Percentiles rank a stretch among this genome's conserved stretches.
Evolutionary conservation across 2,113 vertebrate species (phyloP).

Genomic region (Centropus unirufus): DNA sequence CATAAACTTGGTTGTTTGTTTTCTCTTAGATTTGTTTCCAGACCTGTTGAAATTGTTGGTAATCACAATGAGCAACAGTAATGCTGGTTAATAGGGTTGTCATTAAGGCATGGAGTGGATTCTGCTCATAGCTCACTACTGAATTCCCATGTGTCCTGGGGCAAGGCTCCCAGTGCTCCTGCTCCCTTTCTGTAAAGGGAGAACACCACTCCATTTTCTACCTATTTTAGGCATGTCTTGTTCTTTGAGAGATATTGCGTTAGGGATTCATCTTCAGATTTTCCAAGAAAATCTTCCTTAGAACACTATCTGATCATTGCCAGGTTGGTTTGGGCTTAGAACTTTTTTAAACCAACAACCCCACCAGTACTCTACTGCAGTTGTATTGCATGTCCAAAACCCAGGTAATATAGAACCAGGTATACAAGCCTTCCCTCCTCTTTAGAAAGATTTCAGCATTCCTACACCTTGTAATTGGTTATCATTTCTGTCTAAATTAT

Average conservation of each 20-base stretch:
- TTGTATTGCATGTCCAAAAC: not conserved
- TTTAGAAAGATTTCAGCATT: not conserved
- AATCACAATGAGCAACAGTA: not conserved
- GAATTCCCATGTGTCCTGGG: not conserved
- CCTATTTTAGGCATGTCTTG: not conserved
- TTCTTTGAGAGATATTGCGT: not conserved
- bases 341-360: not conserved
- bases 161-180: not conserved
- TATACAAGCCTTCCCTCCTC: not conserved
- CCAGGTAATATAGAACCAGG: not conserved
- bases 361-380: not conserved
- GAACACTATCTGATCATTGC: not conserved
- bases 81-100: not conserved
- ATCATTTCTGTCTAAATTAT: not conserved
- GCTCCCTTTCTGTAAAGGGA: not conserved
- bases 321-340: not conserved
- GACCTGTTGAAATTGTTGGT: not conserved
- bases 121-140: not conserved
- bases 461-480: not conserved
- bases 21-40: conserved; percentile 32
- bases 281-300: not conserved
- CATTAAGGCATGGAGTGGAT: not conserved
- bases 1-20: conserved; percentile 21
- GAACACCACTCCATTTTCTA: not conserved
- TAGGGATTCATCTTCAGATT: not conserved